Conservation (phyloP, 2,113 vertebrate species). For the Loxodonta africana region DNA sequence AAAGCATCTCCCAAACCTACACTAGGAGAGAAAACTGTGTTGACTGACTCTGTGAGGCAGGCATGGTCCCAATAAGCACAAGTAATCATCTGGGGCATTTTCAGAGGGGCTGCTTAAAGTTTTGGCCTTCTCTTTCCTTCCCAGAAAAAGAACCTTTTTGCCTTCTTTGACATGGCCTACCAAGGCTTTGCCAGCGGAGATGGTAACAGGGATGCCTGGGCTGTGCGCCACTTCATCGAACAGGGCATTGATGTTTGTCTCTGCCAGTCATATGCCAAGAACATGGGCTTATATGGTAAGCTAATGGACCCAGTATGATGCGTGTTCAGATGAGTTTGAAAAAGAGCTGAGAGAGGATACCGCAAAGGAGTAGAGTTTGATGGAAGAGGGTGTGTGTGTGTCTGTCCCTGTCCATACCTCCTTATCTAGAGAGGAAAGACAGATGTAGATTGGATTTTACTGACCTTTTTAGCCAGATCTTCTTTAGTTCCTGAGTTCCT, state of each 20-base stretch:
- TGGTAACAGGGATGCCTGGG: slow-evolving; percentile 96
- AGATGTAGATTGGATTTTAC: background rate
- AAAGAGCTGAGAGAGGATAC: background rate
- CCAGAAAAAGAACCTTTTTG: slow-evolving; percentile 96
- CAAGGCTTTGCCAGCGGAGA: slow-evolving; percentile 99
- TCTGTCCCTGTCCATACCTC: background rate
- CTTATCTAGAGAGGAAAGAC: background rate
- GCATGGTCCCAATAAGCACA: background rate
- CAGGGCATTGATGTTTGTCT: slow-evolving; percentile 95
- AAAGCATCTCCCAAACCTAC: background rate
- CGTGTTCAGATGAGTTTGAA: background rate
- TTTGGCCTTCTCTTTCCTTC: slow-evolving; percentile 57
- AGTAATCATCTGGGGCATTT: background rate
- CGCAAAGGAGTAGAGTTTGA: background rate
- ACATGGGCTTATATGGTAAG: slow-evolving; percentile 99
- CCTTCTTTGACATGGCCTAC: slow-evolving; percentile 99
- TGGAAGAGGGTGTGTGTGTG: background rate
- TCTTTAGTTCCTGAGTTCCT: slow-evolving; percentile 29
- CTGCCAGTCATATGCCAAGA: slow-evolving; percentile 98
- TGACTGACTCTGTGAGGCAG: background rate
- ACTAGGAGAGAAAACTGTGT: background rate
- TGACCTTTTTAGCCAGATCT: background rate
- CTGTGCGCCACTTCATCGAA: slow-evolving; percentile 97
- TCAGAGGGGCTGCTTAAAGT: background rate
- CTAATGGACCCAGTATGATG: accelerated